Base-by-base conservation (phyloP, 2,888 invertebrate species). In the Cheilosia soror region DNA sequence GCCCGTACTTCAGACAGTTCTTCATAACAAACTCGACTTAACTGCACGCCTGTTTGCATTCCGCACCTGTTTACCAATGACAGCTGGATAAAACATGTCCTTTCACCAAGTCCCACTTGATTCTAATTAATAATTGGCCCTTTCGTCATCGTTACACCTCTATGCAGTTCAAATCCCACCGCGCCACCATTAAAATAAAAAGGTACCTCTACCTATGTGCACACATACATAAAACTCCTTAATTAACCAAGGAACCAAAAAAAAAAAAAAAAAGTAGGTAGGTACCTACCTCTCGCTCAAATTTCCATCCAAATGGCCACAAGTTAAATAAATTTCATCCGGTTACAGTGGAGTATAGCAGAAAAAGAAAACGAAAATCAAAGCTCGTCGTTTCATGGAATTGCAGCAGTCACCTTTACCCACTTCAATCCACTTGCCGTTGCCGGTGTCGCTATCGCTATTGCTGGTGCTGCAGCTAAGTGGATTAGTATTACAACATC, bases 401-500 rank as follows among this genome's bases (percentile, higher is more conserved):
- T 79, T 69, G 69, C 83, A 53, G 78, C 58, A 84, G 80, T 71
- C 84, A 84, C 84, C 84, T 84, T 84, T 84, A 80, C 80, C 84
- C 84, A 80, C 80, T 84, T 84, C 65, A 84, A 71, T 80, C 65
- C 84, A 80, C 84, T 84, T 84, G 79, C 69, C 69, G 13, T 79
- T 53, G 81, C 63, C 2, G 66, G 20, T 63, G 57, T 42, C 27
- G 60, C 51, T 66, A 44, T 44, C 51, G 76, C 37, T 78, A 63
- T 33, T 53, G 51, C 37, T 78, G 69, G 33, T 53, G 58, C 58
- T 76, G 53, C 76, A 65, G 58, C 84, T 84, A 84, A 84, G 84
- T 84, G 84, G 84, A 84, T 84, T 84, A 84, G 84, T 84, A 84
- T 84, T 84, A 84, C 84, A 84, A 80, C 84, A 84, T 84, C 80